Evolutionary conservation across 1,140 invertebrate species (phyloP).

Genomic region (Ephestia elutella): DNA sequence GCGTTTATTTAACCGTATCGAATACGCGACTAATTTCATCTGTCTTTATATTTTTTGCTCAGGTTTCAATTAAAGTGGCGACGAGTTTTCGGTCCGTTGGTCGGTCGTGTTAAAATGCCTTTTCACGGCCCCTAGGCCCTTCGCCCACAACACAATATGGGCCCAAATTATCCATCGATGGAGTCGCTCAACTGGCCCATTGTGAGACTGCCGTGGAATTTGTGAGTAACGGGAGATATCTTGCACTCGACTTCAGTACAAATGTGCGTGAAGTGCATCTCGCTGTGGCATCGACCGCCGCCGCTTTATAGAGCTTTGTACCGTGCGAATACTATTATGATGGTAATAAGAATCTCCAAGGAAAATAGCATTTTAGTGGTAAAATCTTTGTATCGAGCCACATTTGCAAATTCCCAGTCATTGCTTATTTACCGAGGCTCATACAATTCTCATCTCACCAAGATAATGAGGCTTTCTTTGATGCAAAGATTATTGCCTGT

Average conservation of each 20-base stretch:
- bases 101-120: slow-evolving; percentile 28
- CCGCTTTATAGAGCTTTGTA: slow-evolving; percentile 9
- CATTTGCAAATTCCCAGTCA: slow-evolving; percentile 1
- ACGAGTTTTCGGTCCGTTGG: slow-evolving; percentile 43
- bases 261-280: slow-evolving; percentile 46
- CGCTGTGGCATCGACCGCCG: slow-evolving; percentile 28
- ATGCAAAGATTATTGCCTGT: not conserved
- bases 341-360: slow-evolving; percentile 1
- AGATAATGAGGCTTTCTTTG: not conserved
- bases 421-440: not conserved
- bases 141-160: slow-evolving; percentile 44
- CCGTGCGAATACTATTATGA: slow-evolving; percentile 7
- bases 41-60: slow-evolving; percentile 43
- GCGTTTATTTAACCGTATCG: slow-evolving; percentile 20
- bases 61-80: slow-evolving; percentile 52
- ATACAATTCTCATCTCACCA: not conserved
- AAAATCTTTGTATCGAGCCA: slow-evolving; percentile 4
- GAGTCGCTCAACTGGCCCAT: slow-evolving; percentile 36
- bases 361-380: slow-evolving; percentile 7
- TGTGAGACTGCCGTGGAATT: slow-evolving; percentile 42
- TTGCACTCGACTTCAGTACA: slow-evolving; percentile 36
- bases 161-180: slow-evolving; percentile 48
- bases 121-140: slow-evolving; percentile 39
- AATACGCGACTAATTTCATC: slow-evolving; percentile 36
- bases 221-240: slow-evolving; percentile 50